Base-by-base conservation (phyloP, 2,888 invertebrate species). In the Caenorhabditis sp. region DNA sequence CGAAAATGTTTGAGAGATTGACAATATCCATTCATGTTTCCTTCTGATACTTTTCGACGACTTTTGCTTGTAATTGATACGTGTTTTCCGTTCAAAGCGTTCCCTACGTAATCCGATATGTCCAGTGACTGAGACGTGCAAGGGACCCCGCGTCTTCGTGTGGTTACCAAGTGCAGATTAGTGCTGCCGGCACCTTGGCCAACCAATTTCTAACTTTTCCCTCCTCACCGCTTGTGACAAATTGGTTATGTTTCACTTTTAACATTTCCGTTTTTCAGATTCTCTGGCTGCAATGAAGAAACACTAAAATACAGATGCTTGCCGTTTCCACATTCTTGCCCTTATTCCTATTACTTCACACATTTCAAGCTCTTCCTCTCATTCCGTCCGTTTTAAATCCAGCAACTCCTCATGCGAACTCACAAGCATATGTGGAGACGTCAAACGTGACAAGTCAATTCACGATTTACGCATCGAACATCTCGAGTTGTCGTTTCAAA, bases 401-500 rank as follows among this genome's bases (percentile, higher is more conserved):
- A 17, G 6, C 26, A 1, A 30, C 20, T 26, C 72, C 72, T 32
- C 32, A 58, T 26, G 78, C 78, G 2, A 78, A 78, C 35, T 78
- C 78, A 20, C 78, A 73, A 73, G 78, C 78, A 4, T 78, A 62
- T 43, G 59, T 78, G 56, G 72, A 72, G 24, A 62, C 61, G 11
- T 68, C 56, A 32, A 68, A 78, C 70, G 52, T 66, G 41, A 62
- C 55, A 41, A 66, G 72, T 22, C 61, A 68, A 37, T 79, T 77
- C 32, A 73, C 68, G 32, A 81, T 81, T 13, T 62, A 72, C 52
- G 71, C 75, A n/a, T 55, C 59, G 46, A 79, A 81, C 59, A 52
- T 50, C 15, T 75, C 79, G 17, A 75, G 74, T 39, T 81, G 81
- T 48, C 79, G 75, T 15, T 81, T 81, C 70, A 79, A 78, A 56